A percentile compares a stretch with the other conserved stretches of the same genome.
Conservation (phyloP, 2,113 vertebrate species). For the Silurus glanis region DNA sequence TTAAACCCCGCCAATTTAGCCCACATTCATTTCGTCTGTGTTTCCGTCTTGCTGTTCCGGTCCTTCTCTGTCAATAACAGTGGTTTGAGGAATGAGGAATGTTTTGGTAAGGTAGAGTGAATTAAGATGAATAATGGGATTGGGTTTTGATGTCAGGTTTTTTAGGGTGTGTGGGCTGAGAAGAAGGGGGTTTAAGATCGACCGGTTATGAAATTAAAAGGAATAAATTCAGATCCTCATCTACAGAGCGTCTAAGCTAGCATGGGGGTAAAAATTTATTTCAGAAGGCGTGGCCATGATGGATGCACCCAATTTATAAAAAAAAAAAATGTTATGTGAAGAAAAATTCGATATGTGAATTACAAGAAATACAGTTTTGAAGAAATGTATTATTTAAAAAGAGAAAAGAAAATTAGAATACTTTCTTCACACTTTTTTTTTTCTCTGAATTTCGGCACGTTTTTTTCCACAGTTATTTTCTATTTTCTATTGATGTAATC, state of each 20-base stretch:
- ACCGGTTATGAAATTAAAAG: neutral
- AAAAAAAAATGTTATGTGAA: too few species aligned
- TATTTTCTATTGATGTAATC: too few species aligned
- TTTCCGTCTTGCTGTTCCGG: constrained; percentile 7
- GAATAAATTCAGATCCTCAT: neutral
- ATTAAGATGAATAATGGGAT: constrained; percentile 29
- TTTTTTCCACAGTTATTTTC: too few species aligned
- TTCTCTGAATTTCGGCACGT: too few species aligned
- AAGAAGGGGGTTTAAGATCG: neutral
- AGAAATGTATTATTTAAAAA: too few species aligned
- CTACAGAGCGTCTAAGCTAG: neutral
- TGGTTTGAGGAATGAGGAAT: constrained; percentile 35
- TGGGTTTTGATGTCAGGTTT: neutral
- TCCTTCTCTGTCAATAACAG: constrained; percentile 39
- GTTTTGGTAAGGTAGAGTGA: constrained; percentile 37
- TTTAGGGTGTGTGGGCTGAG: neutral
- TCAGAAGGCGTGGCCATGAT: neutral
- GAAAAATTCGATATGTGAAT: too few species aligned
- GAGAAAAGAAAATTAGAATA: too few species aligned
- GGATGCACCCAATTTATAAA: neutral
- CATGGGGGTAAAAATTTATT: neutral
- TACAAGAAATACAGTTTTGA: too few species aligned
- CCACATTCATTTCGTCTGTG: constrained; percentile 33
- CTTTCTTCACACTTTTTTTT: too few species aligned
- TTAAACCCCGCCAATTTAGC: constrained; percentile 41